These are phyloP conservation scores for Pogonomyrmex californicus DNA, from an alignment of 1,140 invertebrate genomes.

Conservation along the genomic window DNA sequence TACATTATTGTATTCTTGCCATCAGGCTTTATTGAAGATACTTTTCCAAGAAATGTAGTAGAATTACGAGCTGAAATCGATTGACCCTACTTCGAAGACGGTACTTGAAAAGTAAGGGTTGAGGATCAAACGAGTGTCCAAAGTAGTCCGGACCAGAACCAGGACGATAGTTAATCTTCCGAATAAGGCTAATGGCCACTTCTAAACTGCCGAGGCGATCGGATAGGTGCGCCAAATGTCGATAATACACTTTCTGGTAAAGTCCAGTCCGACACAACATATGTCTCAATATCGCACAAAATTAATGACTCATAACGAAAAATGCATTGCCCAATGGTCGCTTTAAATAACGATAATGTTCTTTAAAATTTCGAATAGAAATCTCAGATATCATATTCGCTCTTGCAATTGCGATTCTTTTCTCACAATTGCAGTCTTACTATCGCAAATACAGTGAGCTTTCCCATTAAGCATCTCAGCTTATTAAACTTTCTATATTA, in stretches of 20 bases:
- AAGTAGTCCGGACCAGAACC: conserved; percentile 54
- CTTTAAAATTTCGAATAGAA: neutral
- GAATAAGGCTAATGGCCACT: conserved; percentile 76
- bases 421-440: conserved; percentile 28
- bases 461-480: neutral
- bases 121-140: conserved; percentile 46
- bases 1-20: conserved; percentile 11
- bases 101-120: conserved; percentile 38
- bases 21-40: conserved; percentile 35
- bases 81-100: conserved; percentile 44
- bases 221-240: conserved; percentile 75
- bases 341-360: conserved; percentile 36
- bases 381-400: neutral
- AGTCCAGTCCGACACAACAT: conserved; percentile 49
- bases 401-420: neutral
- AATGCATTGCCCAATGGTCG: conserved; percentile 24
- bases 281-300: conserved; percentile 55
- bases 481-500: conserved; percentile 36
- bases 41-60: conserved; percentile 19
- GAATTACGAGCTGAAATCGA: conserved; percentile 59
- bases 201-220: conserved; percentile 72
- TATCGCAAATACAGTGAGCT: neutral
- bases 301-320: conserved; percentile 53
- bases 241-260: conserved; percentile 70
- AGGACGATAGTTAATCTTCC: conserved; percentile 71